Base-by-base conservation (phyloP, 2,888 invertebrate genomes). In the Hirtodrosophila cameraria region DNA sequence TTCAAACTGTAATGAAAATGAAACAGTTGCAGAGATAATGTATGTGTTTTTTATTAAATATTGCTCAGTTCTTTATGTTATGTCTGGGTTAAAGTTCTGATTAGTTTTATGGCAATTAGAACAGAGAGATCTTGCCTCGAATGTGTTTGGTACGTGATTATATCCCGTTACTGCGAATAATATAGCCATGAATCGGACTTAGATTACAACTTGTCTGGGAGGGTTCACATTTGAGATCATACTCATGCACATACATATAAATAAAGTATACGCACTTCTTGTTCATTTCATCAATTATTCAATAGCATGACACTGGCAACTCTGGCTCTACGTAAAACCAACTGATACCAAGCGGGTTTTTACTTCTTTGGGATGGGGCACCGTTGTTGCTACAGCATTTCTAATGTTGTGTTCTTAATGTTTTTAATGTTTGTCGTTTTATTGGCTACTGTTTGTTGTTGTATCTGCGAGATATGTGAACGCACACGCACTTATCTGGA, bases 351-450 rank as follows among this genome's bases (percentile, higher is more conserved):
- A 45, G 36, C 20, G 13, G 27, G 46, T 12, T 23, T 41, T n/a
- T 13, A 16, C 9, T 33, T 16, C 25, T 11, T n/a, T n/a, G n/a
- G n/a, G 18, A 4, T 35, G 25, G 1, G 15, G 11, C n/a, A 11
- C 36, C 13, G 15, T 36, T 46, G 36, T 48, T 43, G 23, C 20
- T 27, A 28, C n/a, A 28, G 66, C 72, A 79, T 81, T 48, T 73
- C 69, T 76, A 77, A 84, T 86, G 78, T 78, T 42, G 71, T 70
- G 71, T 70, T 78, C 71, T 82, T 87, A 78, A 85, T 87, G 82
- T 78, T 74, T 85, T 85, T 85, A 87, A 82, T 80, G 87, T 62
- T 65, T 64, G 60, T 65, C 71, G 46, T 85, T 86, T 85, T 85
- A 80, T 84, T 76, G 75, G 87, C 81, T 61, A 65, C 81, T 61